Percentiles rank a stretch among this genome's conserved stretches.
Evolutionary conservation across 1,140 invertebrate genomes (phyloP).

Genomic region (Nephila pilipes): DNA sequence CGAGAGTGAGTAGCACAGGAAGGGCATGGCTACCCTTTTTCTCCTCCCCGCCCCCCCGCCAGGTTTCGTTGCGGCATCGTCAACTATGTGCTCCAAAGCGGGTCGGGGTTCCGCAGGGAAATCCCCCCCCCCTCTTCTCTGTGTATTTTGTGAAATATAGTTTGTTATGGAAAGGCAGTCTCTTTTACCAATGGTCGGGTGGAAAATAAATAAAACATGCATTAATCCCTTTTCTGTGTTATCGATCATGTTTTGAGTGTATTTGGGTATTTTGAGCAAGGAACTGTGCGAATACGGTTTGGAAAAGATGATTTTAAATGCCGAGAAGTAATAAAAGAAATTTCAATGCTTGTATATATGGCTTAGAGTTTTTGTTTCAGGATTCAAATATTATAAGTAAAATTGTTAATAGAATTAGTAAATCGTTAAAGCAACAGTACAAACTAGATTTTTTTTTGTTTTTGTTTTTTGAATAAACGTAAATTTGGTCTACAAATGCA

Average conservation of each 20-base stretch:
- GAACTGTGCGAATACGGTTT: no score
- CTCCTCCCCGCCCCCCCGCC: background rate
- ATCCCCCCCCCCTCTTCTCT: background rate
- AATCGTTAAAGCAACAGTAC: no score
- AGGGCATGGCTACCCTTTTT: conserved; percentile 71
- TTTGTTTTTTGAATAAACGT: no score
- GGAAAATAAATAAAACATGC: conserved; percentile 41
- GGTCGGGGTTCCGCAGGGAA: conserved; percentile 69
- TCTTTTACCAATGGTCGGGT: background rate
- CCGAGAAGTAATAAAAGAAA: no score
- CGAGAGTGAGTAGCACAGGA: conserved; percentile 66
- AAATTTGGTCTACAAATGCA: no score
- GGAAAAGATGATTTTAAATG: no score
- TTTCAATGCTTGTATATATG: no score
- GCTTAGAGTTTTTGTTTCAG: no score
- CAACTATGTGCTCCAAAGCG: conserved; percentile 43
- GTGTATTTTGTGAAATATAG: background rate
- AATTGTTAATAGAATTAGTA: no score
- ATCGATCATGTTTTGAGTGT: background rate
- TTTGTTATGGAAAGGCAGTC: no score
- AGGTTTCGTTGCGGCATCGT: conserved; percentile 38
- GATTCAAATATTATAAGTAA: no score
- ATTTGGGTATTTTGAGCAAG: background rate
- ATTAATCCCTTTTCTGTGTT: conserved; percentile 15
- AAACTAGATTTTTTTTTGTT: no score